Conservation (phyloP, 2,113 vertebrate genomes). For the Mesembrinibis cayennensis region DNA sequence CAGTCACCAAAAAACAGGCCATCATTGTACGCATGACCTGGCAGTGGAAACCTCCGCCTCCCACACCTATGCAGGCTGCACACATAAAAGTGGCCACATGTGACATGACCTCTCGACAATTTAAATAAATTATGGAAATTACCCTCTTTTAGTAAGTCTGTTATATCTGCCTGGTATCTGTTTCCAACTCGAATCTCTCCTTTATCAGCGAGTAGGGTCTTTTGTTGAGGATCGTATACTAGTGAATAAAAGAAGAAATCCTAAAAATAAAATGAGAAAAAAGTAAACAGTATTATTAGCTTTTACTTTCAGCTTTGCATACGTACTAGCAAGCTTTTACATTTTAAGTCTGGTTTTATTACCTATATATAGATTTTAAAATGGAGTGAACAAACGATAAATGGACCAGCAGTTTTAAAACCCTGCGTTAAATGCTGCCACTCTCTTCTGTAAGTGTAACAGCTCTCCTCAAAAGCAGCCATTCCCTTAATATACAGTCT, state of each 20-base stretch:
- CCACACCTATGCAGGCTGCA: neutral
- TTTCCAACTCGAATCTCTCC: conserved; percentile 97
- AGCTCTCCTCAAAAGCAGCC: neutral
- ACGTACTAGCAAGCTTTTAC: neutral
- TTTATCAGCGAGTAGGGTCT: conserved; percentile 96
- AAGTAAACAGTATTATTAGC: neutral
- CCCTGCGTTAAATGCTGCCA: neutral
- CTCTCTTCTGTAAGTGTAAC: neutral
- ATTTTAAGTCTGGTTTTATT: neutral
- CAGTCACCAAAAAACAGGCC: neutral
- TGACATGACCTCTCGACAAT: neutral
- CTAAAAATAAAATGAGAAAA: conserved; percentile 72
- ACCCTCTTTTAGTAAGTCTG: conserved; percentile 93
- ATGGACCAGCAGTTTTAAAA: neutral
- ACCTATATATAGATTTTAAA: neutral
- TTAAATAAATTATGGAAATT: conserved; percentile 9
- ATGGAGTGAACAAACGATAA: neutral
- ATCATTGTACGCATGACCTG: rapidly evolving
- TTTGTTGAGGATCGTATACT: conserved; percentile 97
- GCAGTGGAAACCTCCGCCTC: neutral
- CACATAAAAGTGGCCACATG: neutral
- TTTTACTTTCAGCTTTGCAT: neutral
- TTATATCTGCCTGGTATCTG: conserved; percentile 97
- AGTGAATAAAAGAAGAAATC: conserved; percentile 99
- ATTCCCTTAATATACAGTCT: neutral